Conservation (phyloP, 2,888 invertebrate species). For the Temnothorax unifasciatus region DNA sequence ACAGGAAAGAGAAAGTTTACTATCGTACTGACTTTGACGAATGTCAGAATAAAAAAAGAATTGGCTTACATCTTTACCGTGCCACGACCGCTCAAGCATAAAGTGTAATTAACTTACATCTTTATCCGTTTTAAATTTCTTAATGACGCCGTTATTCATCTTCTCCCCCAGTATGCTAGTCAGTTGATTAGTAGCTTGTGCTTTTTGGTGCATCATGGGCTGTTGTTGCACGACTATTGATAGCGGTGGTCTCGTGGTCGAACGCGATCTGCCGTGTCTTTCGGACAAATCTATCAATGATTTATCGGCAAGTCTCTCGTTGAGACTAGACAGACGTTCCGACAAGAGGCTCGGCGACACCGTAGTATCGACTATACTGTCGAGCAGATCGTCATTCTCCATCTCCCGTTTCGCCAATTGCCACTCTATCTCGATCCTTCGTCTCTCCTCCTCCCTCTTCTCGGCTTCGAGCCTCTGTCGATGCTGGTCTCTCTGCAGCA, state of each 20-base stretch:
- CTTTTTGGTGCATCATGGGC: conserved; percentile 77
- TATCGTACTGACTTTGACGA: too few species aligned
- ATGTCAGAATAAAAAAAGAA: not conserved
- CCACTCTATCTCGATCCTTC: conserved; percentile 87
- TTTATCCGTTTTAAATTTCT: conserved; percentile 86
- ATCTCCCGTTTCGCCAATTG: conserved; percentile 87
- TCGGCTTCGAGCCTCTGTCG: conserved; percentile 83
- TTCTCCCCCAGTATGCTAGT: conserved; percentile 78
- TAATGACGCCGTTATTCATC: conserved; percentile 83
- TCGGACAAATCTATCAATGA: conserved; percentile 68
- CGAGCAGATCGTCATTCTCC: conserved; percentile 87
- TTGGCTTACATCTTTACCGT: not conserved
- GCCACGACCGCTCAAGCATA: not conserved
- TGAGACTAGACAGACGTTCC: conserved; percentile 76
- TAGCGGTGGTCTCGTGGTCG: conserved; percentile 76
- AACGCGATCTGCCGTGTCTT: conserved; percentile 73
- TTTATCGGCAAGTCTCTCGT: conserved; percentile 76
- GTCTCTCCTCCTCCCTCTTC: conserved; percentile 87
- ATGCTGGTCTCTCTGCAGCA: conserved; percentile 87
- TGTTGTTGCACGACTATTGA: conserved; percentile 82
- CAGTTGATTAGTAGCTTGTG: conserved; percentile 78
- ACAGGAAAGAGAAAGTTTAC: not conserved
- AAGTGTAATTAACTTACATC: conserved; percentile 78
- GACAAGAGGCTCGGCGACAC: conserved; percentile 76
- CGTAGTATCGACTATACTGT: conserved; percentile 86